Percentiles rank a stretch among this genome's conserved stretches.
Conservation (phyloP, 2,113 vertebrate species). For the Vanacampus margaritifer region DNA sequence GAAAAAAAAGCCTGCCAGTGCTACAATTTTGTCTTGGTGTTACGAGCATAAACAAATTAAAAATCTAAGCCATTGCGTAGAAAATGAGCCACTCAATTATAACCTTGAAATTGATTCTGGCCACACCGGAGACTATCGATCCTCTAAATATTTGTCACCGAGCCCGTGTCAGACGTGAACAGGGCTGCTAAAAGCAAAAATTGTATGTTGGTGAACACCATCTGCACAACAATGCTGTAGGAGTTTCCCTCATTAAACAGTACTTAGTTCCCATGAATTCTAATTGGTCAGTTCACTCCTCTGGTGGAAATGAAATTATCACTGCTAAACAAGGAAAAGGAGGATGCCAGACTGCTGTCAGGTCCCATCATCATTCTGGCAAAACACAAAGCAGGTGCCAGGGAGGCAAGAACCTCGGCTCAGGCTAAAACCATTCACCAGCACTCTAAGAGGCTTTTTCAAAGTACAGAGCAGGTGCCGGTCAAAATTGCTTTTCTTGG, state of each 20-base stretch:
- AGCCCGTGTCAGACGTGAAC: conserved; percentile 53
- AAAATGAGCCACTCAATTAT: conserved; percentile 70
- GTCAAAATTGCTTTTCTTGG: conserved; percentile 55
- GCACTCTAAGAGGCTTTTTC: conserved; percentile 70
- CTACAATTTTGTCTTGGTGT: conserved; percentile 54
- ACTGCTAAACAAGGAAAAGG: conserved; percentile 55
- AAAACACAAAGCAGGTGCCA: conserved; percentile 58
- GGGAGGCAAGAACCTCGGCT: conserved; percentile 60
- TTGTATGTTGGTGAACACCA: conserved; percentile 26
- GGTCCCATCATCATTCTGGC: conserved; percentile 65
- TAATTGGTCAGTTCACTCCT: conserved; percentile 33
- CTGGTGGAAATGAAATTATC: conserved; percentile 56
- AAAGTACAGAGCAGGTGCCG: conserved; percentile 58
- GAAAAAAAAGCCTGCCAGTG: conserved; percentile 47
- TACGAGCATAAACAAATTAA: conserved; percentile 67
- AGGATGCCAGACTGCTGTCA: conserved; percentile 68
- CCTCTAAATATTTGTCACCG: conserved; percentile 61
- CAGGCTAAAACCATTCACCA: conserved; percentile 66
- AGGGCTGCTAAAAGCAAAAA: conserved; percentile 37
- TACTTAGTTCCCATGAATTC: conserved; percentile 38
- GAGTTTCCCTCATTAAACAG: conserved; percentile 14
- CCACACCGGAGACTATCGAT: conserved; percentile 69
- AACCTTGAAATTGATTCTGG: conserved; percentile 71
- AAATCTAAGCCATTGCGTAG: conserved; percentile 56
- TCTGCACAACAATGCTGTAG: conserved; percentile 19